A percentile compares a stretch with the other conserved stretches of the same genome.
These are phyloP conservation scores for Macquaria australasica DNA, from an alignment of 2,113 vertebrate genomes.

Conservation along the genomic window DNA sequence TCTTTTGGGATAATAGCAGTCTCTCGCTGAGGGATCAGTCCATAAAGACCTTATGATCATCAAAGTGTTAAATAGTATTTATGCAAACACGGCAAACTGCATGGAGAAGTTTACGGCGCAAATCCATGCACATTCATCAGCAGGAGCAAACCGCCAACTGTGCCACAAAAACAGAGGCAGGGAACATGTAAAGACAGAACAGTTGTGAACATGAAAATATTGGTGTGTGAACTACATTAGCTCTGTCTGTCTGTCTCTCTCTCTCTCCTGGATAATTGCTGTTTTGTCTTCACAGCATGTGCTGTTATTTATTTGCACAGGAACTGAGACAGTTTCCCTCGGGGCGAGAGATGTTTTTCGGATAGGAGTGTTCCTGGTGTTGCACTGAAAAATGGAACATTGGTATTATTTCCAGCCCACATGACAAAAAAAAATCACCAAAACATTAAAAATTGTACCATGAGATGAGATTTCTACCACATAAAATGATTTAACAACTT, in stretches of 20 bases:
- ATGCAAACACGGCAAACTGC: slow-evolving; percentile 62
- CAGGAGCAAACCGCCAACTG: slow-evolving; percentile 34
- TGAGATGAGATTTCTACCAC: slow-evolving; percentile 1
- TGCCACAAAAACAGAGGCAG: slow-evolving; percentile 56
- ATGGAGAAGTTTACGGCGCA: slow-evolving; percentile 45
- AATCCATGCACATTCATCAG: slow-evolving; percentile 52
- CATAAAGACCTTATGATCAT: slow-evolving; percentile 64
- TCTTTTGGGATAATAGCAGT: slow-evolving; percentile 64
- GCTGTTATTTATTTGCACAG: slow-evolving; percentile 81
- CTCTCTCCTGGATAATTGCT: slow-evolving; percentile 86
- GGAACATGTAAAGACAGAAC: slow-evolving; percentile 70
- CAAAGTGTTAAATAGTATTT: slow-evolving; percentile 73
- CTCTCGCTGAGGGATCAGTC: slow-evolving; percentile 64
- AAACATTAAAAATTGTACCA: neutral
- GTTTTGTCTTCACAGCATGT: slow-evolving; percentile 84
- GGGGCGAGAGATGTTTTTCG: slow-evolving; percentile 67
- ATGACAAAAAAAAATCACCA: neutral
- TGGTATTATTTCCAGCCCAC: slow-evolving; percentile 28
- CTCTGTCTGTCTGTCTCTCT: slow-evolving; percentile 42
- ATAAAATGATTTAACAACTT: slow-evolving; percentile 28
- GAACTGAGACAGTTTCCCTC: slow-evolving; percentile 73
- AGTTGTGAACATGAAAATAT: slow-evolving; percentile 74
- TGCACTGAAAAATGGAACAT: slow-evolving; percentile 15
- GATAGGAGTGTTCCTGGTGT: slow-evolving; percentile 30
- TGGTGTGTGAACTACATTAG: slow-evolving; percentile 67